A percentile compares a stretch with the other conserved stretches of the same genome.
Conservation (phyloP, 2,888 invertebrate genomes). For the Megalurothrips usitatus region DNA sequence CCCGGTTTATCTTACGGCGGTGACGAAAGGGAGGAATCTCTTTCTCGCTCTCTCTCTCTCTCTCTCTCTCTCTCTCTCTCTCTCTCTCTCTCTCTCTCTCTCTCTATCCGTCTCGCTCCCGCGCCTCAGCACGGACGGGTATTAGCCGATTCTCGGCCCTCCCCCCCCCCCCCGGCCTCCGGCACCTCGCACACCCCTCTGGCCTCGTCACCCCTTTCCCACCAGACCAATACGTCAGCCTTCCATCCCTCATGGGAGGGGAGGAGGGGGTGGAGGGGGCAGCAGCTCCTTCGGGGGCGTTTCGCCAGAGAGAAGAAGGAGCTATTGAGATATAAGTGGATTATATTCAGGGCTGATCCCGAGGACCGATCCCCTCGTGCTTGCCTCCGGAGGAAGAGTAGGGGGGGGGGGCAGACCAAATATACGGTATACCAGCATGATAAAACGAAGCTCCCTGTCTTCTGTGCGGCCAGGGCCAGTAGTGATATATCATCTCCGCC, state of each 20-base stretch:
- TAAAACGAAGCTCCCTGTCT: conserved; percentile 12
- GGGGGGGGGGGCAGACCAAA: background rate
- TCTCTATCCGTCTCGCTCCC: background rate
- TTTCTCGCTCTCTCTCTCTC: background rate
- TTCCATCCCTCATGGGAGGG: too few species aligned
- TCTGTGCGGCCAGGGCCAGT: background rate
- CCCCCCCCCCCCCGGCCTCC: background rate
- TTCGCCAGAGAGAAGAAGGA: background rate
- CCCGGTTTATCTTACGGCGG: background rate
- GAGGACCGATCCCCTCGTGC: background rate
- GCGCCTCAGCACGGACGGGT: background rate
- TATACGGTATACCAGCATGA: background rate
- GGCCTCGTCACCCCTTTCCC: background rate
- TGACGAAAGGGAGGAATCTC: too few species aligned
- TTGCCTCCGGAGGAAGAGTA: background rate
- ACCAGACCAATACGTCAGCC: conserved; percentile 7
- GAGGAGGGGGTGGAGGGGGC: too few species aligned
- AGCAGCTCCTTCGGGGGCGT: too few species aligned
- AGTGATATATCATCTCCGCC: background rate
- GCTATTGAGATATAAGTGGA: conserved; percentile 12
- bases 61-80: background rate
- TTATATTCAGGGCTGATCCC: conserved; percentile 19
- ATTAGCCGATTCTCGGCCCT: background rate
- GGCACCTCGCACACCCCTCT: background rate
- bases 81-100: background rate